Percentiles rank a stretch among this genome's conserved stretches.
phyloP scores from a whole-genome alignment of 2,113 vertebrate species.

The Mesoclemmys tuberculata region DNA sequence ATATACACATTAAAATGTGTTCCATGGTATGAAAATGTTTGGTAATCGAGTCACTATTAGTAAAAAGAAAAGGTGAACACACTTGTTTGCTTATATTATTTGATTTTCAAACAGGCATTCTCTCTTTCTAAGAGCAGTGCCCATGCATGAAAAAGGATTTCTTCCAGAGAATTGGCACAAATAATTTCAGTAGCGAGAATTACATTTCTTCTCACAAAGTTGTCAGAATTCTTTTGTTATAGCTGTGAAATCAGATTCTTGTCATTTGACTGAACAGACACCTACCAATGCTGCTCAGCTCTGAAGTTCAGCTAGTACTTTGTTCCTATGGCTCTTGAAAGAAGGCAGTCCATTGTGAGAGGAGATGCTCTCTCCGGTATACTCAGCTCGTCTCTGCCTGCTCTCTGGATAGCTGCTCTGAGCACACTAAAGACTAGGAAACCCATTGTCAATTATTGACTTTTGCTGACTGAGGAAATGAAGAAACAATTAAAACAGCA shows the following conservation, averaged over 20 bases:
- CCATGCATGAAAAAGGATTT: not conserved
- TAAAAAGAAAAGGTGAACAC: not conserved
- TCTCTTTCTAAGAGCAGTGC: not conserved
- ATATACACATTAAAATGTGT: not conserved
- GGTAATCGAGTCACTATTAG: not conserved
- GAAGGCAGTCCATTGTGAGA: not conserved
- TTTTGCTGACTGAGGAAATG: not conserved
- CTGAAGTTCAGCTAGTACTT: not conserved
- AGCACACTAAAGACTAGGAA: no score
- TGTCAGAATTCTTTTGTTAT: not conserved
- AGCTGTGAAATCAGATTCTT: conserved; percentile 9
- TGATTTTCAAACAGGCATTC: rapidly evolving
- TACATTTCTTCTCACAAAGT: not conserved
- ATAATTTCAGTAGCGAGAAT: not conserved
- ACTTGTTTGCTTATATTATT: not conserved
- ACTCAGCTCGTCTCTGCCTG: not conserved
- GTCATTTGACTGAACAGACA: conserved; percentile 14
- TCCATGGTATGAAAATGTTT: not conserved
- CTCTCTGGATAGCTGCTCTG: not conserved
- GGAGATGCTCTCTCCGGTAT: not conserved
- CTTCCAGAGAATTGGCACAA: not conserved
- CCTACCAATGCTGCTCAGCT: not conserved
- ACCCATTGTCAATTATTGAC: no score
- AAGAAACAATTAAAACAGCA: not conserved
- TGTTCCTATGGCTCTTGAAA: not conserved